Evolutionary conservation across 2,888 invertebrate species (phyloP).

Genomic region (Leptinotarsa haldemani): DNA sequence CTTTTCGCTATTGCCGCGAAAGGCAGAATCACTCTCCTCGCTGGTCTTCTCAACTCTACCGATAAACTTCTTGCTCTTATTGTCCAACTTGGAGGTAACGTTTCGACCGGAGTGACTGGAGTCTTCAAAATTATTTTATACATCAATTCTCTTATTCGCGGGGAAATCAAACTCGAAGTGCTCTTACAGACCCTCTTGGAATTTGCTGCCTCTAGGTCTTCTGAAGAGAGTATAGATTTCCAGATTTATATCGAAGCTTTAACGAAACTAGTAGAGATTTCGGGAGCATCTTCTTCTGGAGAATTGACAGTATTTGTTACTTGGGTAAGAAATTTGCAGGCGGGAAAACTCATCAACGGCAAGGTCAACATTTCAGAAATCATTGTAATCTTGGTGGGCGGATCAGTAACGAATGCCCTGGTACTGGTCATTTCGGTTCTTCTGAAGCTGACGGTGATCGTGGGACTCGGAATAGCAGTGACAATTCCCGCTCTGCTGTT

Average conservation of each 20-base stretch:
- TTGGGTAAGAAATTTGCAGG: slow-evolving; percentile 33
- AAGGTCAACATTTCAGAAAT: slow-evolving; percentile 41
- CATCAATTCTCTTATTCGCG: slow-evolving; percentile 31
- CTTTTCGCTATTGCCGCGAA: slow-evolving; percentile 37
- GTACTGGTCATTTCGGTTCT: slow-evolving; percentile 37
- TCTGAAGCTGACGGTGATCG: slow-evolving; percentile 22
- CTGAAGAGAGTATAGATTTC: slow-evolving; percentile 24
- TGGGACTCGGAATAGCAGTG: slow-evolving; percentile 27
- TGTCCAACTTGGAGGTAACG: slow-evolving; percentile 42
- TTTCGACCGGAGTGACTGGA: slow-evolving; percentile 40
- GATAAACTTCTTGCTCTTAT: slow-evolving; percentile 35
- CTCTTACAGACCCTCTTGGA: slow-evolving; percentile 34
- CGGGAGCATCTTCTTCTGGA: slow-evolving; percentile 11
- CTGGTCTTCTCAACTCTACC: slow-evolving; percentile 32
- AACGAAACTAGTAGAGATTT: slow-evolving; percentile 29
- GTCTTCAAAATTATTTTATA: slow-evolving; percentile 37
- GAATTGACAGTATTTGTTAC: slow-evolving; percentile 29
- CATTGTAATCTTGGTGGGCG: slow-evolving; percentile 28
- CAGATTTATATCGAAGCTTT: slow-evolving; percentile 33
- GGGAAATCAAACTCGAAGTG: slow-evolving; percentile 35
- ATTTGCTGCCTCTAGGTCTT: slow-evolving; percentile 26
- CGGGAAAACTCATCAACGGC: slow-evolving; percentile 29
- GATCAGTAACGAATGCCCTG: slow-evolving; percentile 15
- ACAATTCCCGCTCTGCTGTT: slow-evolving; percentile 38
- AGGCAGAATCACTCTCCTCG: slow-evolving; percentile 39